phyloP scores from a whole-genome alignment of 1,140 invertebrate species.

The Venustaconcha ellipsiformis region DNA sequence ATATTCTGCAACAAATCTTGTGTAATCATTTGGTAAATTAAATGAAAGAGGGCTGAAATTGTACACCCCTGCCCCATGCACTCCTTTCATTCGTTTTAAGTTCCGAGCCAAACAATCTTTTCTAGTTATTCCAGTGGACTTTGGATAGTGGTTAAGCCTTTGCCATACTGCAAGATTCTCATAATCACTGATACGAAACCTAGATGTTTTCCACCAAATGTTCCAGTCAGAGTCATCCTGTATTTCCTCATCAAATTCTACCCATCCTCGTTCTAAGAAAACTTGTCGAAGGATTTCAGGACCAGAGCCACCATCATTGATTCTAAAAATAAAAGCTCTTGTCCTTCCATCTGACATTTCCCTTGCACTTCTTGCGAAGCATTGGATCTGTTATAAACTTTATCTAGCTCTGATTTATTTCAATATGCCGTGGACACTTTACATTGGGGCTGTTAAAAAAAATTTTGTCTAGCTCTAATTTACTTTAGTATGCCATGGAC shows the following conservation, averaged over 20 bases:
- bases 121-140: slow-evolving; percentile 83
- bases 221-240: slow-evolving; percentile 82
- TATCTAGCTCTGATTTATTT: no score
- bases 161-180: slow-evolving; percentile 81
- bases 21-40: slow-evolving; percentile 87
- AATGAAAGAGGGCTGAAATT: slow-evolving; percentile 87
- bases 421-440: no score
- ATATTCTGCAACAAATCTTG: slow-evolving; percentile 84
- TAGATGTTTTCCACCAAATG: slow-evolving; percentile 83
- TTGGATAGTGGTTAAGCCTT: slow-evolving; percentile 86
- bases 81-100: slow-evolving; percentile 83
- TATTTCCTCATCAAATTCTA: slow-evolving; percentile 75
- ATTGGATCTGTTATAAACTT: no score
- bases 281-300: slow-evolving; percentile 80
- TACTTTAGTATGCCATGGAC: no score
- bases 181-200: slow-evolving; percentile 79
- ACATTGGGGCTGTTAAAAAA: no score
- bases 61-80: slow-evolving; percentile 81
- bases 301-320: slow-evolving; percentile 78
- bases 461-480: no score
- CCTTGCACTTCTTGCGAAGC: no score
- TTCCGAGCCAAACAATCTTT: slow-evolving; percentile 85
- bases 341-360: slow-evolving; percentile 1
- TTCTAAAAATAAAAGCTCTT: slow-evolving; percentile 52
- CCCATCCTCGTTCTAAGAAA: slow-evolving; percentile 81